Base-by-base conservation (phyloP, 2,888 invertebrate genomes). In the Nyleta sp. region DNA sequence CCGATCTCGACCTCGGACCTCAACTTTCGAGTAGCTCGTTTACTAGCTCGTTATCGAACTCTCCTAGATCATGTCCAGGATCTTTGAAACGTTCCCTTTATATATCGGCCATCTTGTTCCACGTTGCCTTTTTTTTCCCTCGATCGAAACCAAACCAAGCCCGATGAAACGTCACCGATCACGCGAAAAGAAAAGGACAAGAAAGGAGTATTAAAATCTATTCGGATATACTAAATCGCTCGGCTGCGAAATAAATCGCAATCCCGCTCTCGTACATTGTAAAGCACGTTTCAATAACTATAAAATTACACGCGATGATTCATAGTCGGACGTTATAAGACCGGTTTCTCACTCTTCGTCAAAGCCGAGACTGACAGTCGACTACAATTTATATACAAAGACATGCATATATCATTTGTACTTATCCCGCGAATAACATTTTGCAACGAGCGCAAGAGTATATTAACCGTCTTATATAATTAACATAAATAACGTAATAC, bases 1-100 rank as follows among this genome's bases (percentile, higher is more conserved):
- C 52, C 59, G 81, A 81, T 81, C 60, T 35, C 81, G 79, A 81
- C 81, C 81, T 73, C 81, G 70, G 81, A 79, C 77, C 81, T 53
- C 72, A 28, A 52, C 75, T 76, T 78, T 78, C 76, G 80, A 78
- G 80, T 73, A 73, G 76, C 80, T 81, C 78, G 81, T 81, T 81
- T 75, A 55, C 79, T 74, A 70, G 79, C 79, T 81, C 79, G 81
- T 81, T 81, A 79, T 75, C 68, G 72, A 57, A 52, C 76, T 68
- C 78, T 65, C 76, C 78, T 78, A 81, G 80, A 71, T 76, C 78
- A 65, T 53, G 65, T 50, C 22, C 60, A 31, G 50, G 22, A 65
- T 40, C 33, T 62, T 55, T 24, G 15, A 20, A 50, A 4, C 11
- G 15, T 31, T 40, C 5, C 33, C 22, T 55, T 72, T 7, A 24